Base-by-base conservation (phyloP, 92 coral and sea anemone species). In the Isaurus tuberculatus region DNA sequence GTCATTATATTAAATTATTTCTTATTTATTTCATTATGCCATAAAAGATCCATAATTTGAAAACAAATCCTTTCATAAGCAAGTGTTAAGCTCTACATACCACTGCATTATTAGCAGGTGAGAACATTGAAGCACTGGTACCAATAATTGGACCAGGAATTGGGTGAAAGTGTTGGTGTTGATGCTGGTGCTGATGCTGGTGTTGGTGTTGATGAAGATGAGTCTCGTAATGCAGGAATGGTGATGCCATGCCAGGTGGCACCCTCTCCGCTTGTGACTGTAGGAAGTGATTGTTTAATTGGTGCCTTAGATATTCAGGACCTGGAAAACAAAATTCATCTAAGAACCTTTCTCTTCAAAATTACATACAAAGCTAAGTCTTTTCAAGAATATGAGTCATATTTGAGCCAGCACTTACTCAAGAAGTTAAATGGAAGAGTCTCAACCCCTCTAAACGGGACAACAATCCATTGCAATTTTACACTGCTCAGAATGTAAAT, bases 161-260 rank as follows among this genome's bases (percentile, higher is more conserved):
- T 4, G 88, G 90, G 81, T 94, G 96, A 86, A 91, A 92, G 91
- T 96, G 98, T 72, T 96, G 99, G 66, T 95, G 98, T 66, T 90
- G 97, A 30, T 92, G 98, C 49, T 94, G 98, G 53, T 89, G 92
- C 25, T 79, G 82, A 53, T 95, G 98, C 2, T 91, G 91, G 57
- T 93, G 97, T 57, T 91, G 95, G 79, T 95, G 99, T 22, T 91
- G 95, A 71, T 96, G 99, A 83, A 94, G 99, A 40, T 96, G 99
- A 78, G 87, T 94, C 71, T 96, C 99, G 43, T 92, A 94, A 67
- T 91, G 97, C 32, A 93, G 70, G 58, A 89, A 88, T 77, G 92
- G 94, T 53, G 94, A 90, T 22, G 91, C 53, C 79, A 89, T n/a
- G 9, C 85, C 85, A n/a, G 84, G 84, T 1, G 73, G 74, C 27